These are phyloP conservation scores for Dryobates pubescens DNA, from an alignment of 2,797 vertebrate genomes.

Conservation along the genomic window DNA sequence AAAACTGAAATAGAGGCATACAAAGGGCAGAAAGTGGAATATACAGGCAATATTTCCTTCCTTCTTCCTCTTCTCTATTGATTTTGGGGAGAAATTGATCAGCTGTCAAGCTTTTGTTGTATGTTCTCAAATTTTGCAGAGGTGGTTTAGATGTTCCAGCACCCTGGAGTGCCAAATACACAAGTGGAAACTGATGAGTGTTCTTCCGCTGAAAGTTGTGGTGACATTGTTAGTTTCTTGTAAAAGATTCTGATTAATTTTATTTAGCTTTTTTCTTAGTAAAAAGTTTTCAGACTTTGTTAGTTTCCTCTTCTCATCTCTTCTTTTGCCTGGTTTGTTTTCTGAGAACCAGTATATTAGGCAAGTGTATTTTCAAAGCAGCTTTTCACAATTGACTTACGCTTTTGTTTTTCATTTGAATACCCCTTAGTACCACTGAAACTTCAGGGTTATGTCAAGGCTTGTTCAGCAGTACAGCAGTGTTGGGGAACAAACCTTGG, in stretches of 20 bases:
- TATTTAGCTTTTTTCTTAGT: not conserved
- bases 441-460: conserved; percentile 40
- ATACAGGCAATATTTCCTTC: not conserved
- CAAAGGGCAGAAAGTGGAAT: not conserved
- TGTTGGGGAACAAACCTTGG: conserved; percentile 16
- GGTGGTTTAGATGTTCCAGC: not conserved
- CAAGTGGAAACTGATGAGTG: not conserved
- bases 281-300: not conserved
- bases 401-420: not conserved
- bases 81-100: not conserved
- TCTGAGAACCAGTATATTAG: not conserved
- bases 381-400: not conserved
- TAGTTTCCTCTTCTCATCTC: not conserved
- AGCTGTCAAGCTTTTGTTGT: not conserved
- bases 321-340: not conserved
- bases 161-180: not conserved
- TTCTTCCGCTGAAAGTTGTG: not conserved
- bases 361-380: not conserved
- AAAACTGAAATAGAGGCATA: not conserved
- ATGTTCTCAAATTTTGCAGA: not conserved
- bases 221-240: not conserved
- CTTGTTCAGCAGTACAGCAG: not conserved
- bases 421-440: conserved; percentile 5
- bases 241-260: not conserved
- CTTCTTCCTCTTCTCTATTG: not conserved